Conservation (phyloP, 1,140 invertebrate genomes). For the Drosophila leontia region DNA sequence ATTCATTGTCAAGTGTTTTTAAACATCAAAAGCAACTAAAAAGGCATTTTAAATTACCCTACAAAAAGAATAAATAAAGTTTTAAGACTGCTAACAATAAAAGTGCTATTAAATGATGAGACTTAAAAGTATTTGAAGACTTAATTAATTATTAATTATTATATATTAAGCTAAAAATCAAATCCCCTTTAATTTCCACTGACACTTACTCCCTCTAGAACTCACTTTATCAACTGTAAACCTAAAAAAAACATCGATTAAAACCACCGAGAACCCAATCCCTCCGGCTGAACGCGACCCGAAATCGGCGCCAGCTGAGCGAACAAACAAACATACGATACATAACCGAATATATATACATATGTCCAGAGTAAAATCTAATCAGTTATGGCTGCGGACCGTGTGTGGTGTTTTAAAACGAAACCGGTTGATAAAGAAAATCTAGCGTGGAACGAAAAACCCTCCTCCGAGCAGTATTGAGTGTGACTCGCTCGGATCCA, state of each 20-base stretch:
- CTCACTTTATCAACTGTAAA: not conserved
- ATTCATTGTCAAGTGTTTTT: not conserved
- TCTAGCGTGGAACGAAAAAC: not conserved
- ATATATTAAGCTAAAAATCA: too few species aligned
- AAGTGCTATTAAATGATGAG: not conserved
- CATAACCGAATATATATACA: constrained; percentile 6
- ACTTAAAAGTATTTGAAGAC: not conserved
- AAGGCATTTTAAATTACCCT: not conserved
- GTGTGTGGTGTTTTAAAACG: constrained; percentile 4
- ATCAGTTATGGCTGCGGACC: constrained; percentile 7
- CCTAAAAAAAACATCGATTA: constrained; percentile 1
- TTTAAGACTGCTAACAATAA: not conserved
- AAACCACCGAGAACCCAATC: not conserved
- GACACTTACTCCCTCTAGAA: too few species aligned
- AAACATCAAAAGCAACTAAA: not conserved
- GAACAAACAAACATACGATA: constrained; percentile 4
- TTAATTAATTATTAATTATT: not conserved
- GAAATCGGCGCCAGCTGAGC: constrained; percentile 6
- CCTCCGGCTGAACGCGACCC: constrained; percentile 3
- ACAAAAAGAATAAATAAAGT: not conserved
- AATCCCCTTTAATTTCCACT: too few species aligned
- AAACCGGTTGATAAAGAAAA: constrained; percentile 21
- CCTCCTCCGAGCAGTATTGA: constrained; percentile 8
- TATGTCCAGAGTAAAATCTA: constrained; percentile 19
- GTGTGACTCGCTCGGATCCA: not conserved